Evolutionary conservation across 2,888 invertebrate species (phyloP).

Genomic region (Ypsolopha scabrella): DNA sequence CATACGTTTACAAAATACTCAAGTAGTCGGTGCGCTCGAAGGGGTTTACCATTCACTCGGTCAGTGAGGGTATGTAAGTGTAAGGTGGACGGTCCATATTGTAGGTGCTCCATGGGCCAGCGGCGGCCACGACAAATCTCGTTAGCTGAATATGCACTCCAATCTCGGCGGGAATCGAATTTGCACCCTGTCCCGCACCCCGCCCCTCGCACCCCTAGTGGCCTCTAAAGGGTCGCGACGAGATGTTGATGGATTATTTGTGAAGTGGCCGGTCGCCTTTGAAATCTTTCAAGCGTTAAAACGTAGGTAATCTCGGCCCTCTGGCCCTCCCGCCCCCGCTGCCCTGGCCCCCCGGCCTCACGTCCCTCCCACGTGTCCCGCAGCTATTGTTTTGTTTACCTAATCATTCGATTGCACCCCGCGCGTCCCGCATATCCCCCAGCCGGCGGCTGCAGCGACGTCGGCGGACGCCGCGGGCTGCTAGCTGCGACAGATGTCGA

Average conservation of each 20-base stretch:
- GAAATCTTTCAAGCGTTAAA: constrained; percentile 68
- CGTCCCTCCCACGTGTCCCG: constrained; percentile 1
- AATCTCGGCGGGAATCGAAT: constrained; percentile 57
- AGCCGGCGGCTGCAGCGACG: constrained; percentile 1
- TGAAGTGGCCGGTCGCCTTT: constrained; percentile 63
- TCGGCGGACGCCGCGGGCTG: constrained; percentile 13
- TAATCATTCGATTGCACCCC: constrained; percentile 55
- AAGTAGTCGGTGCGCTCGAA: no score
- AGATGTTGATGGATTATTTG: constrained; percentile 65
- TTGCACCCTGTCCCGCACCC: constrained; percentile 29
- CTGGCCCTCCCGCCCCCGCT: constrained; percentile 21
- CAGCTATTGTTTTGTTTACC: constrained; percentile 49
- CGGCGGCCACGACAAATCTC: constrained; percentile 28
- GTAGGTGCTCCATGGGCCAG: no score
- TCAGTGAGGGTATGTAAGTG: neutral
- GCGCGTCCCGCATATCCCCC: constrained; percentile 16
- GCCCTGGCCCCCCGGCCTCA: constrained; percentile 11
- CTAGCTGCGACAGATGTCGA: constrained; percentile 34
- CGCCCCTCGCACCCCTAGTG: constrained; percentile 26
- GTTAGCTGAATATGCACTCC: constrained; percentile 63
- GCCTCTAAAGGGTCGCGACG: constrained; percentile 39
- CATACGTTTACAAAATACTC: no score
- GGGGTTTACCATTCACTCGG: no score
- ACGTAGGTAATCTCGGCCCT: constrained; percentile 50
- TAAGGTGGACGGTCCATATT: neutral